Evolutionary conservation across 2,797 vertebrate genomes (phyloP), one percentile per base, ranked within the genome.

Genomic region (Eulemur mongoz): DNA sequence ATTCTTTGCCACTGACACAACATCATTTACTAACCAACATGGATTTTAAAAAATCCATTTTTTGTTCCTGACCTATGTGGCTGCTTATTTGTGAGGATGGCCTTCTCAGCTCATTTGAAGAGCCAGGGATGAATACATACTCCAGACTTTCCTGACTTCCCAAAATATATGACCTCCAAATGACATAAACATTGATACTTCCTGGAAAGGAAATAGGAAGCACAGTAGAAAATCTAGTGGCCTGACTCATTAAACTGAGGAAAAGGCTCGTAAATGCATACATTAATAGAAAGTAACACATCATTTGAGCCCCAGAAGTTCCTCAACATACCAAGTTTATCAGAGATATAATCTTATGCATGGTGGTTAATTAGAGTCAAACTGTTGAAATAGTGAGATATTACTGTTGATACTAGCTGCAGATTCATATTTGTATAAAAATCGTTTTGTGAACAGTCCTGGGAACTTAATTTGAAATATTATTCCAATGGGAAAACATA

Each of bases 181-280:
- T 85, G 40, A 80, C 61, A 82, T 89, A 82, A 86, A 95, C 75
- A 67, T 90, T n/a, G 81, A 48, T 43, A 65, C 0, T 83, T 95
- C 18, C 22, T 73, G 1, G 32, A 22, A 89, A 92, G 20, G 12
- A 76, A 94, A 82, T 43, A 84, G 6, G 9, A 90, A 2, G 18
- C 17, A 73, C 80, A 95, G 50, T 54, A 35, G 25, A 87, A 38
- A 93, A 82, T 17, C 0, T 22, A 73, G 7, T 83, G 32, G 14
- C 17, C 43, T 93, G 38, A 83, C 22, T 87, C 35, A 93, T 23
- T 73, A 89, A 73, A 69, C 18, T 40, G 3, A 65, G 38, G 20
- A 63, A 94, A 18, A 80, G n/a, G 13, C 2, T 45, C 25, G 79
- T 80, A 59, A 45, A 10, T 38, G 5, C 18, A 14, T 14, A 59